Evolutionary conservation across 2,888 invertebrate genomes (phyloP), one percentile per base, ranked within the genome.

Genomic region (Therioaphis trifolii): DNA sequence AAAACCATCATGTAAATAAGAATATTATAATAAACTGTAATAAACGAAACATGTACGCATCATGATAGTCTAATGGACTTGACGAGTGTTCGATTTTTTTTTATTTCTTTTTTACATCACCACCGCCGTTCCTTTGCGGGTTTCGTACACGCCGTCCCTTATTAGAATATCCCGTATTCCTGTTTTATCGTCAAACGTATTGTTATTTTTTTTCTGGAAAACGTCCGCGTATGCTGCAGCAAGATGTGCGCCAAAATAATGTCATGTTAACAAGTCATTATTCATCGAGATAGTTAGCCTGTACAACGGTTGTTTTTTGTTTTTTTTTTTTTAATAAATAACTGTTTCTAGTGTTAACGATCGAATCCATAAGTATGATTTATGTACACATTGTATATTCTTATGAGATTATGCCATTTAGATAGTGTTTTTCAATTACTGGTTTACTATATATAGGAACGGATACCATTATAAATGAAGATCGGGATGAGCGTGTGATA

Each of bases 11-110:
- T 63, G 63, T 63, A 63, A 43, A 68, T 68, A 43, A 40, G 21
- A 4, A n/a, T 9, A 55, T 2, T 55, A 21, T 55, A 55, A 55
- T 1, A 52, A 52, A n/a, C 11, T 35, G 35, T n/a, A 68, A 40
- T 21, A 43, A 68, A 68, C 14, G 7, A 14, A 43, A 43, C 40
- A 68, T 43, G 58, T 58, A 58, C 58, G 21, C 52, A 7, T 18
- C 58, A 58, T 24, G 24, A 58, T 43, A 43, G 43, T 68, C 68
- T 68, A 43, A 68, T n/a, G 40, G 68, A 43, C 43, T 43, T 43
- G 40, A 3, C n/a, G 11, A 24, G 68, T 68, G 15, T 68, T 43
- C 24, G 12, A 24, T 43, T 24, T 43, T 43, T 24, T n/a, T 68
- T 40, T 9, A 11, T 66, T 11, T 66, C 18, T 52, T 52, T n/a